Conservation (phyloP, 2,797 vertebrate genomes). For the Pelodytes ibericus region DNA sequence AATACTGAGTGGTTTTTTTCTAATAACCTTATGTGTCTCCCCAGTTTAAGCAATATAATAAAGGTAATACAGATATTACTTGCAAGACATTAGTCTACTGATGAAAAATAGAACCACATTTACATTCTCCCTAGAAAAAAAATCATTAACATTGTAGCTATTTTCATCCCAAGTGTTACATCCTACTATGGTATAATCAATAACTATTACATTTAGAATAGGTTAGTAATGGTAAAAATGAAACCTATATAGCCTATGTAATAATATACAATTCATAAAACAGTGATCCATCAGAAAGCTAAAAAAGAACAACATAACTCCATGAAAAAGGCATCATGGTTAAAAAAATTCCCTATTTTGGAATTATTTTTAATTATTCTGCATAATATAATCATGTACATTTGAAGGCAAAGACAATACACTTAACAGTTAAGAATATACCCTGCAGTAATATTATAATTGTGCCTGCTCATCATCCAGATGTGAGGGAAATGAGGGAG, state of each 20-base stretch:
- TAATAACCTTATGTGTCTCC: neutral
- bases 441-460: too few relatives aligned
- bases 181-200: constrained; percentile 24
- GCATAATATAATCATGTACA: too few relatives aligned
- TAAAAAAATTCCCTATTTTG: too few relatives aligned
- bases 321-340: too few relatives aligned
- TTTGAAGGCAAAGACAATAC: too few relatives aligned
- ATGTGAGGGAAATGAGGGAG: too few relatives aligned
- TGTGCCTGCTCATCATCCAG: too few relatives aligned
- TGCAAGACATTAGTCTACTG: neutral
- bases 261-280: neutral
- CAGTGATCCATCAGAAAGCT: too few relatives aligned
- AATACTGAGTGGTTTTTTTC: too few relatives aligned
- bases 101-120: constrained; percentile 31
- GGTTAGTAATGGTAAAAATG: neutral
- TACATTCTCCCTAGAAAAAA: constrained; percentile 27
- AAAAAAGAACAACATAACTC: too few relatives aligned
- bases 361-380: too few relatives aligned
- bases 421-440: too few relatives aligned
- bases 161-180: constrained; percentile 28
- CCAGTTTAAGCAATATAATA: neutral
- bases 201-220: constrained; percentile 22
- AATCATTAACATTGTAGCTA: constrained; percentile 23
- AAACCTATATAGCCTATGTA: neutral
- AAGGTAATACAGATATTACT: constrained; percentile 16